phyloP scores from a whole-genome alignment of 1,140 invertebrate species.

The Pachyrhynchus sulphureomaculatus region DNA sequence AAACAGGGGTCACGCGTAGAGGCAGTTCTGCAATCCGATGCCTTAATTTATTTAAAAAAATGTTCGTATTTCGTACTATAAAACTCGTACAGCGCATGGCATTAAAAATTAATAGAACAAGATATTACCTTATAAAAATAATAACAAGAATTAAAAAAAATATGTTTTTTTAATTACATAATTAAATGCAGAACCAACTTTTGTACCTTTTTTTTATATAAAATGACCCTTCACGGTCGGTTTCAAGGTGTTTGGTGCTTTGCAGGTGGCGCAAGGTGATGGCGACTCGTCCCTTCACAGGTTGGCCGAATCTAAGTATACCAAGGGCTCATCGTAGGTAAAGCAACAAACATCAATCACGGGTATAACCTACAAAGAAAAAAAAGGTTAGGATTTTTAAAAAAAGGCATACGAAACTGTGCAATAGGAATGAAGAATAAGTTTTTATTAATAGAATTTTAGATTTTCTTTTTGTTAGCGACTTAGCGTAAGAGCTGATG shows the following conservation, averaged over 20 bases:
- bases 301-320: slow-evolving; percentile 53
- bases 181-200: neutral
- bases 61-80: too few species aligned
- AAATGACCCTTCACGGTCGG: neutral
- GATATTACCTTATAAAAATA: too few species aligned
- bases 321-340: slow-evolving; percentile 43
- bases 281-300: slow-evolving; percentile 47
- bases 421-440: slow-evolving; percentile 30
- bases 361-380: slow-evolving; percentile 16
- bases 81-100: too few species aligned
- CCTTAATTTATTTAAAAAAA: too few species aligned
- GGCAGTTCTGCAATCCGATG: too few species aligned
- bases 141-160: too few species aligned
- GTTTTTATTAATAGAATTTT: slow-evolving; percentile 12
- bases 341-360: slow-evolving; percentile 33
- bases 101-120: too few species aligned
- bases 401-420: slow-evolving; percentile 10
- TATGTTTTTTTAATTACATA: too few species aligned
- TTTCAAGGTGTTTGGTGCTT: slow-evolving; percentile 50
- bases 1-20: too few species aligned
- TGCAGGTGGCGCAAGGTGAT: slow-evolving; percentile 49
- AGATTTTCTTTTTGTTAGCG: neutral
- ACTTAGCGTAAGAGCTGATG: too few species aligned
- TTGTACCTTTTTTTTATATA: neutral
- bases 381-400: slow-evolving; percentile 2